Evolutionary conservation across 2,888 invertebrate genomes (phyloP), one percentile per base, ranked within the genome.

Genomic region (Dioctria linearis): DNA sequence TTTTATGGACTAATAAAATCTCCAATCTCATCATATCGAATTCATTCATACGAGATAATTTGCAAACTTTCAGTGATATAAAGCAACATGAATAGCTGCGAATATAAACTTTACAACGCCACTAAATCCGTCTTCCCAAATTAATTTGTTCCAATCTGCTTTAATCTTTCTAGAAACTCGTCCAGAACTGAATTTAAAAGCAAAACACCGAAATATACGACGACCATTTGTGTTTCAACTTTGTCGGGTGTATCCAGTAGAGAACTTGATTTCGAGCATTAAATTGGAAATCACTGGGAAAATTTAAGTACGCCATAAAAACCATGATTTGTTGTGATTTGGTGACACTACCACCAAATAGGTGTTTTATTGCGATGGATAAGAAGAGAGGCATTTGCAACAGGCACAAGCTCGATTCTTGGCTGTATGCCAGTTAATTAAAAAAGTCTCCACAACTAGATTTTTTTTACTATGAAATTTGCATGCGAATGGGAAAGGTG

Each of bases 391-490:
- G 46, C 5, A 42, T n/a, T 25, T 25, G 46, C 67, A 67, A 46
- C 42, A 67, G 46, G 67, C 46, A 5, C 46, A 5, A 67, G 39
- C 42, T 11, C 1, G 6, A 42, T 5, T 67, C 25, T 67, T 67
- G 67, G 67, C 67, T 43, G 25, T 5, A n/a, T 8, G 67, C 67
- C 67, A 67, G 43, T 49, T 67, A 67, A 67, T 67, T 67, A 67
- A 67, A 43, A 43, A 25, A 43, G 43, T 67, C 3, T 67, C 67
- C 42, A 6, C 5, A 46, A 5, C 5, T 8, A 6, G 5, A 46
- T 46, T 5, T 46, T 46, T 46, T 46, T 5, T 37, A 37, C 11
- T 6, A 40, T 42, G 43, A 39, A 66, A 66, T 42, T 66, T n/a
- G 40, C 42, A 39, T 66, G 66, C 42, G 42, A 39, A 40, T 43